Base-by-base conservation (phyloP, 2,888 invertebrate genomes). In the Ischnus inquisitorius region DNA sequence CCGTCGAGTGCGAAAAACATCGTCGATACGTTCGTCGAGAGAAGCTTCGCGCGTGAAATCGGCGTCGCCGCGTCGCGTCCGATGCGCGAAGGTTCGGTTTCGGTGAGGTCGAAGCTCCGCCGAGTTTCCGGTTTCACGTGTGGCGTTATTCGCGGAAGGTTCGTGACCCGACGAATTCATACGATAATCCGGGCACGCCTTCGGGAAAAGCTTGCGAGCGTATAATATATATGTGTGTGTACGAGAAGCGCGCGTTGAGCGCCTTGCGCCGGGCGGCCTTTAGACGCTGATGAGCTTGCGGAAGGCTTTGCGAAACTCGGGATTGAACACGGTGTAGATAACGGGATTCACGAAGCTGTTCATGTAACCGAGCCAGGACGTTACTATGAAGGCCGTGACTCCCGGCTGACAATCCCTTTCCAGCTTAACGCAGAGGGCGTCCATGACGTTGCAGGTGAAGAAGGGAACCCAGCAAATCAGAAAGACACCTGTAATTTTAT, bases 391-490 rank as follows among this genome's bases (percentile, higher is more conserved):
- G 69, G 97, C 97, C 25, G 97, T 97, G 88, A 98, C 96, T 28
- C 98, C 97, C 0, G 98, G 97, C 86, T 97, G 96, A 93, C 97
- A 98, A 86, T 96, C 95, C 88, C 96, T 95, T 71, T 95, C 95
- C 89, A 97, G 94, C 94, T 98, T 98, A 90, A 97, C 97, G 95
- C 99, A 99, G 93, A 99, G 96, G 10, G 99, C 99, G 93, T 98
- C 99, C 95, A 99, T 96, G 87, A 99, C 98, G 94, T 98, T 99
- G 94, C 99, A 98, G 1, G 98, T 98, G 96, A 99, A 99, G 95
- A 99, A 99, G 48, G 99, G 99, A 85, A 98, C 97, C 99, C 99
- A 99, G 94, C 99, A 99, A 92, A 99, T 96, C 57, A 99, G 96
- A 94, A 99, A 99, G 2, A 99, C 98, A 90, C 98, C 99, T 99